Base-by-base conservation (phyloP, 2,888 invertebrate species). In the Drosophila subquinaria region DNA sequence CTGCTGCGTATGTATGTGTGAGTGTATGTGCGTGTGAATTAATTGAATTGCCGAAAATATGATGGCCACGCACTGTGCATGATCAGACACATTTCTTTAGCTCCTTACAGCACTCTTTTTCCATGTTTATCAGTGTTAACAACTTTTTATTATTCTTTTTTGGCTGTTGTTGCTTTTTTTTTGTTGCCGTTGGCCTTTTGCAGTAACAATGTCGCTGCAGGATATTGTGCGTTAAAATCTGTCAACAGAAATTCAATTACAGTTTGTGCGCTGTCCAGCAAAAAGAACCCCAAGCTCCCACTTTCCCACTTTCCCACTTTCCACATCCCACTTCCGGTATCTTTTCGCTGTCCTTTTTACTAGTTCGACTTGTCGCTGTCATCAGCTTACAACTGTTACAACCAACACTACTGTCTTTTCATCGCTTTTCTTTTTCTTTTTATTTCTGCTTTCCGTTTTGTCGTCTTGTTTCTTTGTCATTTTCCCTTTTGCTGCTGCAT, bases 171-270 rank as follows among this genome's bases (percentile, higher is more conserved):
- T 42, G 13, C 35, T 56, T 60, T 51, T 55, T 42, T 35, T 36
- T 33, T 20, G 17, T 63, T 59, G 45, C 30, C 63, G 59, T 35
- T 75, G 73, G 40, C 52, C 62, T 70, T 61, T 61, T 62, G 67
- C 69, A 59, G 63, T 67, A 75, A 77, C 84, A 83, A 74, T 82
- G 81, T 75, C 69, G 72, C 88, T 85, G 72, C 73, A 82, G 88
- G 89, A 88, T 88, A 82, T 89, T 85, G 86, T 85, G 88, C 80
- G 82, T 85, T 89, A 82, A 85, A 85, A 85, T 89, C 84, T 89
- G 89, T 89, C 85, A 88, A 88, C 88, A 89, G 82, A 85, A 85
- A 89, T 89, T 85, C 88, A 85, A 85, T 85, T 89, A 89, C 85
- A 82, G 68, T 82, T 76, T 76, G 64, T 64, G 50, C 65, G 50